phyloP scores from a whole-genome alignment of 2,888 invertebrate genomes.

The Malthinus flaveolus region DNA sequence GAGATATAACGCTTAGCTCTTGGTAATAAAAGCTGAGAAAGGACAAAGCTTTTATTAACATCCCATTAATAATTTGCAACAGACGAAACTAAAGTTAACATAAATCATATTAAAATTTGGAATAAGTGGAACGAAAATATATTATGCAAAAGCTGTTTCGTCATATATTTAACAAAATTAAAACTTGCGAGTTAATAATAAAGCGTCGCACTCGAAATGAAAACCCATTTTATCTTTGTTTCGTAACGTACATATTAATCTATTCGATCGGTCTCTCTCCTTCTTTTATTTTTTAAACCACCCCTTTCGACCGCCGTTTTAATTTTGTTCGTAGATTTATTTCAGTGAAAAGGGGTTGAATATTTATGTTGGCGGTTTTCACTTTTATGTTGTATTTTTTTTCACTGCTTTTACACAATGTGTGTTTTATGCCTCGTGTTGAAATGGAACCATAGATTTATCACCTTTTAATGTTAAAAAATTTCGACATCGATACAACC shows the following conservation, averaged over 20 bases:
- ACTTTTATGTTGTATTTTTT: constrained; percentile 23
- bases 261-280: constrained; percentile 33
- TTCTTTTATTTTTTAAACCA: constrained; percentile 41
- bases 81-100: constrained; percentile 3
- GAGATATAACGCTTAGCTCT: constrained; percentile 14
- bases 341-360: constrained; percentile 41
- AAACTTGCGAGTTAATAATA: constrained; percentile 35
- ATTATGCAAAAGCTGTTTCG: constrained; percentile 26
- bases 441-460: constrained; percentile 22
- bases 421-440: constrained; percentile 18
- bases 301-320: constrained; percentile 46
- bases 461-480: constrained; percentile 10
- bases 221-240: constrained; percentile 37
- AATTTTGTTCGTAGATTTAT: constrained; percentile 48
- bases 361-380: constrained; percentile 43
- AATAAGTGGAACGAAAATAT: constrained; percentile 27
- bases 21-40: constrained; percentile 9
- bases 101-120: constrained; percentile 25
- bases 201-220: constrained; percentile 39
- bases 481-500: no score
- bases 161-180: constrained; percentile 32
- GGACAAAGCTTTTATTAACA: constrained; percentile 23
- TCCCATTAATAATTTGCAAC: constrained; percentile 25
- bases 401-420: constrained; percentile 22
- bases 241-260: constrained; percentile 30